Evolutionary conservation across 2,888 invertebrate genomes (phyloP).

Genomic region (Ornithoptera alexandrae): DNA sequence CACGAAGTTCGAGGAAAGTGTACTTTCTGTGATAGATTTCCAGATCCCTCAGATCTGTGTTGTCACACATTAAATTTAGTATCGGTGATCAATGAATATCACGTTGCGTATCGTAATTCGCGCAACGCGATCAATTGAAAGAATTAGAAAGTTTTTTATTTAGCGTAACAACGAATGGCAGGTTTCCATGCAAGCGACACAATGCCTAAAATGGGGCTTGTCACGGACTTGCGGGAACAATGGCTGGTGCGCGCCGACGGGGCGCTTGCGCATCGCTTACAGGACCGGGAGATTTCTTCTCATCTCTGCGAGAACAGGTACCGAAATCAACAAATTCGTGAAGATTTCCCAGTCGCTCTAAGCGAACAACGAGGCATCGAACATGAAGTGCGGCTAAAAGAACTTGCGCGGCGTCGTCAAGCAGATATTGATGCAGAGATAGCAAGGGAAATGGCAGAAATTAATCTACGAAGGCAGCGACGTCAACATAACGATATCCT

Average conservation of each 20-base stretch:
- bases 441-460: conserved; percentile 72
- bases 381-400: conserved; percentile 60
- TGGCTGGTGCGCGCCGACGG: conserved; percentile 74
- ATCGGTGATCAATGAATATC: conserved; percentile 30
- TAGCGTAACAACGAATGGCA: conserved; percentile 49
- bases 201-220: conserved; percentile 74
- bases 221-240: conserved; percentile 72
- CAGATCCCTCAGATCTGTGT: conserved; percentile 29
- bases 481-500: conserved; percentile 53
- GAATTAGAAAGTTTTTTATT: conserved; percentile 28
- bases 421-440: conserved; percentile 74
- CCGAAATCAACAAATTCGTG: conserved; percentile 74
- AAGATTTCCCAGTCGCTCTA: conserved; percentile 72
- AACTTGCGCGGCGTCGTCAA: conserved; percentile 62
- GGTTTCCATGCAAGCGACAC: conserved; percentile 67
- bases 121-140: conserved; percentile 20
- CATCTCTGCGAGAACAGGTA: conserved; percentile 72
- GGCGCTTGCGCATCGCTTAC: conserved; percentile 70
- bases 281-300: conserved; percentile 74
- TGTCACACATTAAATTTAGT: conserved; percentile 31
- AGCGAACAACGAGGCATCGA: conserved; percentile 69
- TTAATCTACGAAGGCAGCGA: conserved; percentile 66
- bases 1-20: conserved; percentile 72
- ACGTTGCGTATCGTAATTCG: conserved; percentile 23
- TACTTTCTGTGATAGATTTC: conserved; percentile 49